These are phyloP conservation scores for Diaphora mendica DNA, from an alignment of 2,888 invertebrate genomes.

Conservation along the genomic window DNA sequence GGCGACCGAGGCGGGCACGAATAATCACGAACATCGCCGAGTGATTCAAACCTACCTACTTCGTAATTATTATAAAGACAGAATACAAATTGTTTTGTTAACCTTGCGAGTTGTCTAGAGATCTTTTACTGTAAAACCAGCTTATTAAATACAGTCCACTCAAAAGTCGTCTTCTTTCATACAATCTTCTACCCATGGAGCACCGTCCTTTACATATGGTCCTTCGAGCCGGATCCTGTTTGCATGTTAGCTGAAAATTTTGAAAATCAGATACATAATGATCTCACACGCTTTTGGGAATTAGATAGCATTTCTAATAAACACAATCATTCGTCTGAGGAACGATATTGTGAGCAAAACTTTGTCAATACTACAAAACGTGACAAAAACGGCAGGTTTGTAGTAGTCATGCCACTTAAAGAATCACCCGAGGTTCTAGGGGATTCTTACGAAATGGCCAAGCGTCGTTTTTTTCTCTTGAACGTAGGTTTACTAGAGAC, in stretches of 20 bases:
- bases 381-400: constrained; percentile 32
- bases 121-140: too few relatives aligned
- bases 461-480: constrained; percentile 36
- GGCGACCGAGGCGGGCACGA: too few relatives aligned
- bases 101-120: too few relatives aligned
- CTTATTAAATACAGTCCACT: too few relatives aligned
- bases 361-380: constrained; percentile 32
- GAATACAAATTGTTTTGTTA: too few relatives aligned
- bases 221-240: not conserved
- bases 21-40: too few relatives aligned
- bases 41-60: too few relatives aligned
- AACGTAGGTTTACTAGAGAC: constrained; percentile 17
- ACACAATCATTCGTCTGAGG: constrained; percentile 27
- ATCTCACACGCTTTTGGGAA: constrained; percentile 39
- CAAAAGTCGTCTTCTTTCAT: too few relatives aligned
- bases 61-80: too few relatives aligned
- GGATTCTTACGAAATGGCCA: constrained; percentile 42
- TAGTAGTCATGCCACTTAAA: constrained; percentile 42
- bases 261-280: not conserved
- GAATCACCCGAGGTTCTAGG: constrained; percentile 30
- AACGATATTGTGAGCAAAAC: constrained; percentile 11
- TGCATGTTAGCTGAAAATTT: not conserved
- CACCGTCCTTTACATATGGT: too few relatives aligned
- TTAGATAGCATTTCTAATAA: constrained; percentile 33
- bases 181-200: too few relatives aligned